Evolutionary conservation across 2,113 vertebrate genomes (phyloP).

Genomic region (Macaca mulatta): DNA sequence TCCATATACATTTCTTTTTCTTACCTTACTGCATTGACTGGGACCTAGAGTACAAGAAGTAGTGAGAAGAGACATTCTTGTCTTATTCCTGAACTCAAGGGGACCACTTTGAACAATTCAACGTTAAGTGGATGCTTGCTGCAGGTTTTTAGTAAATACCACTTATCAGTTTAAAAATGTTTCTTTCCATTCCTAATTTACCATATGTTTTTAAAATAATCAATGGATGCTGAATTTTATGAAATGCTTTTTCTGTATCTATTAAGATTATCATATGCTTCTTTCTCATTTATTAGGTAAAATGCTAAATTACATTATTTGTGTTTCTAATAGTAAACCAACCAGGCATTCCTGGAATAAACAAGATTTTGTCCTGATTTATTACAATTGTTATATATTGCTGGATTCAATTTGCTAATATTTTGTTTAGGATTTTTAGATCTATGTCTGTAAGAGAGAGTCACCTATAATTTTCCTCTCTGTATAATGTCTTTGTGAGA

Average conservation of each 20-base stretch:
- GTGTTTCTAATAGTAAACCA: slow-evolving; percentile 19
- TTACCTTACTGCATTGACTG: background rate
- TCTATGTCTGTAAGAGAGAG: background rate
- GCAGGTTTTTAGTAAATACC: background rate
- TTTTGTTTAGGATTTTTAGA: background rate
- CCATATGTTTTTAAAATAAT: background rate
- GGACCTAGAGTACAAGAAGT: background rate
- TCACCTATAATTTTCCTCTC: background rate
- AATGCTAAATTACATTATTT: background rate
- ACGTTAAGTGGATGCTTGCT: background rate
- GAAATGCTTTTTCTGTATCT: background rate
- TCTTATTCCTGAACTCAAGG: background rate
- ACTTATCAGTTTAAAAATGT: background rate
- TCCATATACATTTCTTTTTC: background rate
- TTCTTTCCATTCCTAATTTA: background rate
- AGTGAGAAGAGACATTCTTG: background rate
- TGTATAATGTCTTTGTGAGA: background rate
- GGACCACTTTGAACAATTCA: background rate
- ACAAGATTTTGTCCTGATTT: background rate
- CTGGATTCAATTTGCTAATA: background rate
- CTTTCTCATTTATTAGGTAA: background rate
- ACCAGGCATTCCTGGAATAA: background rate
- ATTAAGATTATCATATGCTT: background rate
- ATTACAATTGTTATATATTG: background rate
- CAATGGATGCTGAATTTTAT: background rate